These are phyloP conservation scores for Pteromalus puparum DNA, from an alignment of 1,140 invertebrate genomes.

Conservation along the genomic window DNA sequence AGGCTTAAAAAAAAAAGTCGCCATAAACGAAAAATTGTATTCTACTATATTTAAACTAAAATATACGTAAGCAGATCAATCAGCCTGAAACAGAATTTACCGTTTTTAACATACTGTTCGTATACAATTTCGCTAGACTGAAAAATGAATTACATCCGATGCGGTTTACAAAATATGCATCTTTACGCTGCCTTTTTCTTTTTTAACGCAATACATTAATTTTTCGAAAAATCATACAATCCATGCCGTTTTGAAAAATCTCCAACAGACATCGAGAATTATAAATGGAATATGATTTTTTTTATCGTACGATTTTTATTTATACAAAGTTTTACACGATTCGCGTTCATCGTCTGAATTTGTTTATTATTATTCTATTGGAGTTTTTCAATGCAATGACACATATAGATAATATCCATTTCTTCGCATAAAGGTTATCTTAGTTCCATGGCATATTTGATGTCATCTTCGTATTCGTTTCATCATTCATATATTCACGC, in stretches of 20 bases:
- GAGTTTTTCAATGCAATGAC: constrained; percentile 18
- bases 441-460: constrained; percentile 38
- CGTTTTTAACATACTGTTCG: constrained; percentile 26
- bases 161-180: not conserved
- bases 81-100: not conserved
- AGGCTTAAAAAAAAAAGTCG: constrained; percentile 32
- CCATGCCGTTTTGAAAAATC: constrained; percentile 34
- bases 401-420: constrained; percentile 41
- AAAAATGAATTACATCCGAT: constrained; percentile 26
- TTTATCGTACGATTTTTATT: not conserved
- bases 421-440: constrained; percentile 30
- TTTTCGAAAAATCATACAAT: constrained; percentile 10
- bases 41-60: constrained; percentile 5
- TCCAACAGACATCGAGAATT: constrained; percentile 19
- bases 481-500: constrained; percentile 42
- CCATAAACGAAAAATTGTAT: constrained; percentile 18
- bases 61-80: not conserved
- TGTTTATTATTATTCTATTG: constrained; percentile 15
- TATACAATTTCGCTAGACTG: constrained; percentile 9
- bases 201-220: constrained; percentile 22
- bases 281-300: constrained; percentile 4
- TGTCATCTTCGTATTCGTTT: constrained; percentile 31
- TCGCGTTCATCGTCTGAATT: not conserved
- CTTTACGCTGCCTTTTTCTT: not conserved
- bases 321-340: not conserved